Conservation (phyloP, 2,888 invertebrate species). For the Leptarthrus brevirostris region DNA sequence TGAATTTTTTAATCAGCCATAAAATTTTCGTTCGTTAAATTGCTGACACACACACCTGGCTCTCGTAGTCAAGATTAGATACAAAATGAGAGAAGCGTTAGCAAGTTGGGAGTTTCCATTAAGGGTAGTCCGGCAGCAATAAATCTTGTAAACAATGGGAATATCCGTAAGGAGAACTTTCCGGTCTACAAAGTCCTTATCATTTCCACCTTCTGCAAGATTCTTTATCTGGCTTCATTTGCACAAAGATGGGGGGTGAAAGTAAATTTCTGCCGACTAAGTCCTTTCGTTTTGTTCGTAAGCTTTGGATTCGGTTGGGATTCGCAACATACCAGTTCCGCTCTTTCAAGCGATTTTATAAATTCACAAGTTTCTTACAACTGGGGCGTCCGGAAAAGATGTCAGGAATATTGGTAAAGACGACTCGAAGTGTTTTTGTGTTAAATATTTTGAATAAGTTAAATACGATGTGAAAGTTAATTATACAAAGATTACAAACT, state of each 20-base stretch:
- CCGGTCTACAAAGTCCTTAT: background rate
- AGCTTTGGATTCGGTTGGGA: too few relatives aligned
- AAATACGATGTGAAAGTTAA: too few relatives aligned
- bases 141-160: slow-evolving; percentile 30
- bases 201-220: background rate
- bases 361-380: too few relatives aligned
- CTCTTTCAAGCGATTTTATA: too few relatives aligned
- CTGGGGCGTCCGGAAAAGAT: too few relatives aligned
- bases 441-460: too few relatives aligned
- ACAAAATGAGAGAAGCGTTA: background rate
- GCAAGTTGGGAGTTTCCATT: background rate
- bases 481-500: too few relatives aligned
- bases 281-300: too few relatives aligned
- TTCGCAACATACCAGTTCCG: too few relatives aligned
- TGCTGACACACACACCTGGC: slow-evolving; percentile 3
- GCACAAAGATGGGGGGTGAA: too few relatives aligned
- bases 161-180: slow-evolving; percentile 21
- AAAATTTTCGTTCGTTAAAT: background rate
- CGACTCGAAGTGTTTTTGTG: too few relatives aligned
- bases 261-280: background rate
- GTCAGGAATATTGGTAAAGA: too few relatives aligned
- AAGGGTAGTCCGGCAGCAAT: slow-evolving; percentile 20
- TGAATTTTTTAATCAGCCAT: background rate
- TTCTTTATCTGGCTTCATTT: background rate
- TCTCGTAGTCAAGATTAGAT: background rate